These are phyloP conservation scores for Ciconia maguari DNA, from an alignment of 2,113 vertebrate species.

Conservation along the genomic window DNA sequence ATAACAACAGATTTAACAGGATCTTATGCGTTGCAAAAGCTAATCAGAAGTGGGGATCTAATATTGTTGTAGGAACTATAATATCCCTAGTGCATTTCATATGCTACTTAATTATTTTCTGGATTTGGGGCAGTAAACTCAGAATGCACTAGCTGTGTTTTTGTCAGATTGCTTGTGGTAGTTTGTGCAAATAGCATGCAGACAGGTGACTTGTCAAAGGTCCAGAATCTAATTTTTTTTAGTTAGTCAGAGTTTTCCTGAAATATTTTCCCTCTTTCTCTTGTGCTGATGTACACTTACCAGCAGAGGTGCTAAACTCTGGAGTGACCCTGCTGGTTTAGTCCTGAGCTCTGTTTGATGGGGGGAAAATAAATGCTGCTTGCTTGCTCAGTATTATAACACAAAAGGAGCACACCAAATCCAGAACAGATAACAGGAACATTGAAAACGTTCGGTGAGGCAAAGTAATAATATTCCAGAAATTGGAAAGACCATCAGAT, in stretches of 20 bases:
- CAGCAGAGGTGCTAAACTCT: not conserved
- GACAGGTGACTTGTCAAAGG: not conserved
- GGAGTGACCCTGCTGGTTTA: not conserved
- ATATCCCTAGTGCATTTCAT: not conserved
- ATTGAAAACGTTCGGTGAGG: not conserved
- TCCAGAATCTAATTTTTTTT: not conserved
- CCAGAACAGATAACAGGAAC: not conserved
- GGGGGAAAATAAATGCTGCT: not conserved
- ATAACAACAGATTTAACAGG: not conserved
- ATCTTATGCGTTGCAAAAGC: not conserved
- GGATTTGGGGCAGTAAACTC: not conserved
- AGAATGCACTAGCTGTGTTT: not conserved
- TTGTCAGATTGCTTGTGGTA: not conserved
- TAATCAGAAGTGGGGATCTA: not conserved
- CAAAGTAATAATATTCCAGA: constrained; percentile 7
- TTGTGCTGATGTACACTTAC: not conserved
- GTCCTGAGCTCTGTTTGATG: not conserved
- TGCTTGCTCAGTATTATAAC: not conserved
- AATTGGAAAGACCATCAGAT: constrained; percentile 37
- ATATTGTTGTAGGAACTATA: not conserved
- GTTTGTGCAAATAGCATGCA: not conserved
- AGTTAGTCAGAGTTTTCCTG: not conserved
- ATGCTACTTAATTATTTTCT: not conserved
- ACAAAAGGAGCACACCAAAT: not conserved
- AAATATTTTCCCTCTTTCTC: not conserved